Evolutionary conservation across 2,888 invertebrate genomes (phyloP).

Genomic region (Drosophila falleni): DNA sequence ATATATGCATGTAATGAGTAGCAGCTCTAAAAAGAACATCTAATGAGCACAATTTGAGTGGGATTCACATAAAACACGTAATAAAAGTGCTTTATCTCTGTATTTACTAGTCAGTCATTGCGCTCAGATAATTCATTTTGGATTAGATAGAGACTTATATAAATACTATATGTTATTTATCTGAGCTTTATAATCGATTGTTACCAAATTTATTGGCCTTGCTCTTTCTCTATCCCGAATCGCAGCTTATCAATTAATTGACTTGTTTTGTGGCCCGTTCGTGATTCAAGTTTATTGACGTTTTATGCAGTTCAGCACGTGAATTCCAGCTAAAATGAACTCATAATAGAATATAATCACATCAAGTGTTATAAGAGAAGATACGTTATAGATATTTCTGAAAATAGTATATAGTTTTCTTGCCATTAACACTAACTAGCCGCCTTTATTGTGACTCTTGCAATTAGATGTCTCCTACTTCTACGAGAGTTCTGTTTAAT

Average conservation of each 20-base stretch:
- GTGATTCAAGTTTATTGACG: slow-evolving; percentile 38
- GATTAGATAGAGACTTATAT: slow-evolving; percentile 36
- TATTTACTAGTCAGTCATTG: slow-evolving; percentile 33
- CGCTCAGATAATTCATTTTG: slow-evolving; percentile 37
- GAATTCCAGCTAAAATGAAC: neutral
- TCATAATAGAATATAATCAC: neutral
- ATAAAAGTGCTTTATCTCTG: slow-evolving; percentile 44
- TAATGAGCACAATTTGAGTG: slow-evolving; percentile 40
- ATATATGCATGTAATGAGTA: slow-evolving; percentile 11
- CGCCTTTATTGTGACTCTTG: neutral
- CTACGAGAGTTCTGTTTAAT: neutral
- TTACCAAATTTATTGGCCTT: slow-evolving; percentile 31
- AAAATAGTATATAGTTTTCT: neutral
- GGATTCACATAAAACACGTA: slow-evolving; percentile 47
- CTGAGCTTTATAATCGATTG: slow-evolving; percentile 35
- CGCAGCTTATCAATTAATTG: slow-evolving; percentile 53
- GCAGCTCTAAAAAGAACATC: slow-evolving; percentile 9
- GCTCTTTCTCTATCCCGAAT: slow-evolving; percentile 14
- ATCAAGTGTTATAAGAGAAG: neutral
- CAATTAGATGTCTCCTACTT: neutral
- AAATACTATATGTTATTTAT: slow-evolving; percentile 2
- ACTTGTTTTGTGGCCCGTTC: slow-evolving; percentile 26
- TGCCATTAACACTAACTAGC: neutral
- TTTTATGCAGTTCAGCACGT: slow-evolving; percentile 38
- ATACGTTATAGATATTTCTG: neutral